Percentiles rank a stretch among this genome's conserved stretches.
These are phyloP conservation scores for Rhipidura dahli DNA, from an alignment of 2,113 vertebrate species.

Conservation along the genomic window DNA sequence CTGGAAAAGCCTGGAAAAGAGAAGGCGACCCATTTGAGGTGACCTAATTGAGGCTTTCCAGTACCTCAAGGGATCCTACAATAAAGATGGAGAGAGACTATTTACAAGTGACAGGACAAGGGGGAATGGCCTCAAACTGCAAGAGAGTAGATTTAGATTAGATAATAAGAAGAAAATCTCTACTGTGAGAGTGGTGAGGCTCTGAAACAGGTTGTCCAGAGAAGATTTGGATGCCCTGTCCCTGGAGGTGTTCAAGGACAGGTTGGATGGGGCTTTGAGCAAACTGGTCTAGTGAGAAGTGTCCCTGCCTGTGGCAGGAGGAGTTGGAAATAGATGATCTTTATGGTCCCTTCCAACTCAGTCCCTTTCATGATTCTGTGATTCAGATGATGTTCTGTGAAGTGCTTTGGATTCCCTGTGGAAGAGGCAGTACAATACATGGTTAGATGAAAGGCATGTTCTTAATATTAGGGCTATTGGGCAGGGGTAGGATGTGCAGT, in stretches of 20 bases:
- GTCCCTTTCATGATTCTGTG: background rate
- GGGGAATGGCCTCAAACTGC: background rate
- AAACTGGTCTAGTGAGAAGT: background rate
- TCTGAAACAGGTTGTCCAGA: background rate
- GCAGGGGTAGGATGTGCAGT: accelerated
- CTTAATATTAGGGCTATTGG: background rate
- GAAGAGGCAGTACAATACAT: background rate
- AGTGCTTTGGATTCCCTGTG: background rate
- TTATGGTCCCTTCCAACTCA: background rate
- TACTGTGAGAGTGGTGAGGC: background rate
- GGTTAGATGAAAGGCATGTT: background rate
- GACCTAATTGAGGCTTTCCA: background rate
- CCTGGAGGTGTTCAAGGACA: background rate
- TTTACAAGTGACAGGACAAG: background rate
- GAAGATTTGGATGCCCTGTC: background rate
- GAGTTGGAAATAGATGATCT: background rate
- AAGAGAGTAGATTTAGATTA: background rate
- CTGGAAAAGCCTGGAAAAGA: background rate
- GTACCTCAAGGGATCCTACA: background rate
- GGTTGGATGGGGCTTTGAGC: background rate
- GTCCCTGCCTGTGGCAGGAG: background rate
- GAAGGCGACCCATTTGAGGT: background rate
- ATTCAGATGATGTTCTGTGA: background rate
- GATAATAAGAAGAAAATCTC: background rate
- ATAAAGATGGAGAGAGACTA: background rate